Percentiles rank a stretch among this genome's conserved stretches.
Conservation (phyloP, 1,140 invertebrate species). For the Lethocerus indicus region DNA sequence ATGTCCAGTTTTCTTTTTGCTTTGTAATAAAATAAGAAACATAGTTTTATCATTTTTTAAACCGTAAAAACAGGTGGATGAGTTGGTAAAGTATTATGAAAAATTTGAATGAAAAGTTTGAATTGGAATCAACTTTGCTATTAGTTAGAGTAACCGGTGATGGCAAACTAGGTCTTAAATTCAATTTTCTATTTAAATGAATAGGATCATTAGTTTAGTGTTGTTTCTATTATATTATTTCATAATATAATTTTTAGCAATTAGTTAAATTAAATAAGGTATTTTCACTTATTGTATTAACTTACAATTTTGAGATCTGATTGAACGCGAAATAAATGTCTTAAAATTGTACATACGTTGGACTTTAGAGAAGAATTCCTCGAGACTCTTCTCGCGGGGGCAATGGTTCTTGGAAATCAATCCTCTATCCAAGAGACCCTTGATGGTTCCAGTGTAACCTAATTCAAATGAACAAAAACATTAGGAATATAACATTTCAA, state of each 20-base stretch:
- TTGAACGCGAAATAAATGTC: not conserved
- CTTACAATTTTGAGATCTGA: conserved; percentile 24
- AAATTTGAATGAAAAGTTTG: not conserved
- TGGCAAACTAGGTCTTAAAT: too few species aligned
- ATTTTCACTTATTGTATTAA: too few species aligned
- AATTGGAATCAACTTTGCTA: not conserved
- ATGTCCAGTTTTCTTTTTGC: not conserved
- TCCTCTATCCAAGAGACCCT: conserved; percentile 25
- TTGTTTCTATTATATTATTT: not conserved
- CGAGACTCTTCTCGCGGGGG: conserved; percentile 26
- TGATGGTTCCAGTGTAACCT: conserved; percentile 35
- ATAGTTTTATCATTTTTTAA: not conserved
- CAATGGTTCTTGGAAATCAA: conserved; percentile 27
- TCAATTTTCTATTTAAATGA: not conserved
- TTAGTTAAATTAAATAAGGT: too few species aligned
- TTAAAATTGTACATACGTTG: conserved; percentile 16
- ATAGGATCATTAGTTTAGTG: not conserved
- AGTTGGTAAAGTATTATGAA: not conserved
- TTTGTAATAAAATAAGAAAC: not conserved
- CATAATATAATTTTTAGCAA: not conserved
- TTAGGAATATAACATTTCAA: not conserved
- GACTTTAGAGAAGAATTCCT: conserved; percentile 29
- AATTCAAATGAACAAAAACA: conserved; percentile 26
- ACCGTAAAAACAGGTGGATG: not conserved
- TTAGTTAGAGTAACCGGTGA: too few species aligned